These are phyloP conservation scores for Engraulis encrasicolus DNA, from an alignment of 2,113 vertebrate species.

Conservation along the genomic window DNA sequence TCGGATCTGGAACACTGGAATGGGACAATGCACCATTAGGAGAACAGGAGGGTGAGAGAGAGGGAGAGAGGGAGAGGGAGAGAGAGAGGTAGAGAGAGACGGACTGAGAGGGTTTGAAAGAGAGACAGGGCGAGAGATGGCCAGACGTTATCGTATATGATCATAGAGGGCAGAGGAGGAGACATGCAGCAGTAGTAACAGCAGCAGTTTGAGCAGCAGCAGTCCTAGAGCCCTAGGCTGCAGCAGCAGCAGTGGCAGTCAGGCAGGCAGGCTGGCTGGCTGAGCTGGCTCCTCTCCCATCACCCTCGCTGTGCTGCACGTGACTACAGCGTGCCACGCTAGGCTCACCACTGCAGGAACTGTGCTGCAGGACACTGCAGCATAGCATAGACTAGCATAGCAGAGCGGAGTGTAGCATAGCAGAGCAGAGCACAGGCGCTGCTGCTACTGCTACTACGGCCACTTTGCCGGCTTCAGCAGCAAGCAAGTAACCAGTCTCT, in stretches of 20 bases:
- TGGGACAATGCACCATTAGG: constrained; percentile 79
- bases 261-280: constrained; percentile 32
- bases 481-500: too few relatives aligned
- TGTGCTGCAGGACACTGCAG: constrained; percentile 80
- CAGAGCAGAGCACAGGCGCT: constrained; percentile 43
- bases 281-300: constrained; percentile 10
- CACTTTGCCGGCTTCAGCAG: constrained; percentile 44
- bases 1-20: constrained; percentile 74
- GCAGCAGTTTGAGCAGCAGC: constrained; percentile 37
- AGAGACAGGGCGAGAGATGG: not conserved
- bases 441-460: constrained; percentile 41
- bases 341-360: constrained; percentile 74
- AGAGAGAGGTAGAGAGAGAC: not conserved
- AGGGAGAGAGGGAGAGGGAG: not conserved
- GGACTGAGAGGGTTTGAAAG: not conserved
- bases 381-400: constrained; percentile 59
- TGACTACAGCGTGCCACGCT: constrained; percentile 57
- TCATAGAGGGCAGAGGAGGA: constrained; percentile 41
- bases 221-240: constrained; percentile 23
- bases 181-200: constrained; percentile 35
- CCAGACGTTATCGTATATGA: constrained; percentile 5
- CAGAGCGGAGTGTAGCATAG: constrained; percentile 21
- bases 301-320: constrained; percentile 50
- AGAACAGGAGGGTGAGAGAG: constrained; percentile 23
- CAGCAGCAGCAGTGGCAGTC: constrained; percentile 43